phyloP scores from a whole-genome alignment of 1,140 invertebrate genomes.

The Habropoda laboriosa region DNA sequence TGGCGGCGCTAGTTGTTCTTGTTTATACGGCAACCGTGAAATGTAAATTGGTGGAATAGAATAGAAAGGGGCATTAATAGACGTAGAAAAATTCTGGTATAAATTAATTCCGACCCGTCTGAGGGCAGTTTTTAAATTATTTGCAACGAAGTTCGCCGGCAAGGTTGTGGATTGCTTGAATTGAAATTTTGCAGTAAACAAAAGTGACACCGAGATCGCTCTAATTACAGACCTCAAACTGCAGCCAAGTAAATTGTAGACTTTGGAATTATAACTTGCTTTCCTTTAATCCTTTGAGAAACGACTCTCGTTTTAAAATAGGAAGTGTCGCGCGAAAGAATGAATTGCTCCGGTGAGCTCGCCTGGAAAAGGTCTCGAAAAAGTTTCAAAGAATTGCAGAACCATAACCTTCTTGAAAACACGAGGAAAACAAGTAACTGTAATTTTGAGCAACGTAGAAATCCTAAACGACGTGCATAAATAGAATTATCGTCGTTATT shows the following conservation, averaged over 20 bases:
- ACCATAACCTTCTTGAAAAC: not conserved
- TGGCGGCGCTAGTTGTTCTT: no score
- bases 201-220: not conserved
- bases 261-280: conserved; percentile 6
- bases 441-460: no score
- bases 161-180: not conserved
- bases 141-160: not conserved
- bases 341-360: not conserved
- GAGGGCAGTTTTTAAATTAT: not conserved
- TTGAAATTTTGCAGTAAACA: not conserved
- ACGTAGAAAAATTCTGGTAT: not conserved
- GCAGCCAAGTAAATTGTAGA: not conserved
- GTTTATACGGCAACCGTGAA: not conserved
- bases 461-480: no score
- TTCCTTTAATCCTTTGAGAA: conserved; percentile 9
- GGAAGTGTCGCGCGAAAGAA: not conserved
- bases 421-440: no score
- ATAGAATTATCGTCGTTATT: no score
- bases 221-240: conserved; percentile 11
- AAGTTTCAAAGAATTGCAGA: not conserved
- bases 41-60: not conserved
- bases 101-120: not conserved
- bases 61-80: no score
- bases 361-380: not conserved
- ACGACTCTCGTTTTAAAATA: not conserved